These are phyloP conservation scores for Otus scops DNA, from an alignment of 2,797 vertebrate genomes.

Conservation along the genomic window DNA sequence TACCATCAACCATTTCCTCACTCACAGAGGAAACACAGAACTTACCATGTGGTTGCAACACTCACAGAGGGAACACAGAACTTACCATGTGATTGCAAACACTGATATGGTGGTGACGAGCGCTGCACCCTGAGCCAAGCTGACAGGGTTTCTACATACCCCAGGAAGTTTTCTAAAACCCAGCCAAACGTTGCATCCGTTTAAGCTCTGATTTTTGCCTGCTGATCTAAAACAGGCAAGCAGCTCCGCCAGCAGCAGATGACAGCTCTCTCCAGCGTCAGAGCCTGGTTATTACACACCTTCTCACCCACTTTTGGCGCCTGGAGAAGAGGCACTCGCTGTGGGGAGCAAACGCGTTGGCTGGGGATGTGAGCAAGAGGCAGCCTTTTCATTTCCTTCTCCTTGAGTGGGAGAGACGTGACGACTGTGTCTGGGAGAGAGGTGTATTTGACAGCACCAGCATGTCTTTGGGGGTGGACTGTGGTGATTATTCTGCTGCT, in stretches of 20 bases:
- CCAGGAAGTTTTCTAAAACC: not conserved
- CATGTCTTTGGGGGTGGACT: not conserved
- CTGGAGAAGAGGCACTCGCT: not conserved
- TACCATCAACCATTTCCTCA: not conserved
- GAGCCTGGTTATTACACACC: not conserved
- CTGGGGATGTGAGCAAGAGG: not conserved
- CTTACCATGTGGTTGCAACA: not conserved
- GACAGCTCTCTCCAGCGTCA: not conserved
- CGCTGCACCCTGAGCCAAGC: not conserved
- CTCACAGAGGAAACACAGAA: not conserved
- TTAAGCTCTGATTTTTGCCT: not conserved
- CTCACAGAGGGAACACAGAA: not conserved
- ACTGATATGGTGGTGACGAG: not conserved
- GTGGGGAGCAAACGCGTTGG: not conserved
- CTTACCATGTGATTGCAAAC: not conserved
- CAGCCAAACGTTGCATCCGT: not conserved
- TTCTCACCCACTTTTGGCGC: not conserved
- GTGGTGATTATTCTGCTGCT: not conserved
- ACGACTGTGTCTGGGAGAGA: not conserved
- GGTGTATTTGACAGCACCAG: not conserved
- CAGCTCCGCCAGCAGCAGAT: not conserved
- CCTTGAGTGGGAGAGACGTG: not conserved
- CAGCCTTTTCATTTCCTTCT: not conserved
- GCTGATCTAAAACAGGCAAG: not conserved
- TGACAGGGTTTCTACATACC: not conserved